Conservation (phyloP, 2,797 vertebrate genomes). For the Liasis olivaceus region DNA sequence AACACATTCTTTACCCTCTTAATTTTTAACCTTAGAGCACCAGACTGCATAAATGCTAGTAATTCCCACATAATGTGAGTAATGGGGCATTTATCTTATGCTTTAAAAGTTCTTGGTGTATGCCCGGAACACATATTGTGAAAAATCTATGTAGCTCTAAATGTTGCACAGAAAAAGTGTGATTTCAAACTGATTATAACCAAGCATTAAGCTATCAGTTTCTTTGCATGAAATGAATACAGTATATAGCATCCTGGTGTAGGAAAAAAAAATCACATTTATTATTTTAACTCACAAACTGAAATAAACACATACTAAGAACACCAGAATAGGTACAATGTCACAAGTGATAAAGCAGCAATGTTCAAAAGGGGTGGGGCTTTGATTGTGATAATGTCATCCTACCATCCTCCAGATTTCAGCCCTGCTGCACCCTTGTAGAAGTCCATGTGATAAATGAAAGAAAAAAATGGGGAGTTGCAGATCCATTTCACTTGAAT, state of each 20-base stretch:
- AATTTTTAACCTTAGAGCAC: constrained; percentile 10
- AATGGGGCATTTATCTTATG: constrained; percentile 22
- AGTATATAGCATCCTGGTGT: constrained; percentile 60
- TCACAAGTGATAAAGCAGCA: background rate
- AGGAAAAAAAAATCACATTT: constrained; percentile 51
- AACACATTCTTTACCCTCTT: background rate
- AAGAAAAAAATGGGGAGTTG: background rate
- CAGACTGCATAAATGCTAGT: constrained; percentile 37
- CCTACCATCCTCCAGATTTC: background rate
- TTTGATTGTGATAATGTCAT: background rate
- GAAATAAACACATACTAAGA: background rate
- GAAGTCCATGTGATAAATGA: background rate
- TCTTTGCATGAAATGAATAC: constrained; percentile 52
- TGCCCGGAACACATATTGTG: constrained; percentile 31
- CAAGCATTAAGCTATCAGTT: constrained; percentile 54
- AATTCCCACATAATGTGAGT: background rate
- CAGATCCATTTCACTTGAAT: background rate
- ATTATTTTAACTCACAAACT: constrained; percentile 6
- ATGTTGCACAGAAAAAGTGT: background rate
- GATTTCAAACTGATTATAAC: constrained; percentile 37
- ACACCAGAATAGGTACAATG: too few species aligned
- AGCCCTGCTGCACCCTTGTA: background rate
- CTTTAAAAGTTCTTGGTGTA: constrained; percentile 33
- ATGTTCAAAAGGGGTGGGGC: background rate
- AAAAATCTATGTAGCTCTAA: constrained; percentile 21